Percentiles rank a stretch among this genome's conserved stretches.
phyloP scores from a whole-genome alignment of 2,113 vertebrate species.

The Stictonetta naevosa region DNA sequence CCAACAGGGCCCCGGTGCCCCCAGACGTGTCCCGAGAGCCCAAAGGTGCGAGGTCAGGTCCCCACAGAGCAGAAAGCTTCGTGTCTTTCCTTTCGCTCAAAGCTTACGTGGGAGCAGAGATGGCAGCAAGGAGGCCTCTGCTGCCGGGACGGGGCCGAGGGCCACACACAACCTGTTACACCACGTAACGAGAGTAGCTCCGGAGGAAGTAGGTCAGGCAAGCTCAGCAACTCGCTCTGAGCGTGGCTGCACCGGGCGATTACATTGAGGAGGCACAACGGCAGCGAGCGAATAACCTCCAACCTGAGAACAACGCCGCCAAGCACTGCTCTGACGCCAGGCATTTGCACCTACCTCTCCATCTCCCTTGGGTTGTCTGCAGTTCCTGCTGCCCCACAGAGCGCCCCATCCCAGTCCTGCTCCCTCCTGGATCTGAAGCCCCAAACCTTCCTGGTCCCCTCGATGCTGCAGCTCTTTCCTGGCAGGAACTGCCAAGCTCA shows the following conservation, averaged over 20 bases:
- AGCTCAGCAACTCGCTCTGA: background rate
- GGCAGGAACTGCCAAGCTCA: background rate
- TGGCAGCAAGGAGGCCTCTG: background rate
- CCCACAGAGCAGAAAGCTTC: background rate
- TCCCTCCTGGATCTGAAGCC: accelerated
- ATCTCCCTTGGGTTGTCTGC: background rate
- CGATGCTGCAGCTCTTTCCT: background rate
- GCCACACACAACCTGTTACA: background rate
- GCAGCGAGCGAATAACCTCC: background rate
- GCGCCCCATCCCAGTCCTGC: background rate
- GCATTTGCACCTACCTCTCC: background rate
- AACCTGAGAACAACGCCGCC: background rate
- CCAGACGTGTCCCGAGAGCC: background rate
- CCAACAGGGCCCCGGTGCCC: background rate
- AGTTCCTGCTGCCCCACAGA: accelerated
- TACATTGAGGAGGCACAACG: background rate
- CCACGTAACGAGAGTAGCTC: background rate
- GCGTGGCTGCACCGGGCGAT: slow-evolving; percentile 1
- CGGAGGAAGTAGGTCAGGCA: slow-evolving; percentile 64
- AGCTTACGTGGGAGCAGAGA: background rate
- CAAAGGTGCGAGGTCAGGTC: background rate
- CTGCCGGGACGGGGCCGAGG: background rate
- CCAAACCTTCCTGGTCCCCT: background rate
- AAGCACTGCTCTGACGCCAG: background rate
- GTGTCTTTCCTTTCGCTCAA: background rate